Conservation (phyloP, 2,888 invertebrate genomes). For the Dryobotodes eremita region DNA sequence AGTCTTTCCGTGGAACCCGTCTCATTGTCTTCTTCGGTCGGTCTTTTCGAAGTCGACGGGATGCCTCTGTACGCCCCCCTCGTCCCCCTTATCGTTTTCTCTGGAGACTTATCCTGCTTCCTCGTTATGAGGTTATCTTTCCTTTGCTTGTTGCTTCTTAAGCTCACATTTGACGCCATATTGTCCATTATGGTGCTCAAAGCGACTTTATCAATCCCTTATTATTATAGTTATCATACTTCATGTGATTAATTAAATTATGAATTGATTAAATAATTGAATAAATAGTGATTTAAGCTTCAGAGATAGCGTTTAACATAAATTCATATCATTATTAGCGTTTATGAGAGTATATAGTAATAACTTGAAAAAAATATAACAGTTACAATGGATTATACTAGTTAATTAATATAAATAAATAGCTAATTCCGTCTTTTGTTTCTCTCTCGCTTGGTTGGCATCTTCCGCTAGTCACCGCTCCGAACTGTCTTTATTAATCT, state of each 20-base stretch:
- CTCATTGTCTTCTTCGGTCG: conserved; percentile 82
- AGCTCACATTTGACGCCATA: conserved; percentile 86
- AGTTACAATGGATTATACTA: conserved; percentile 79
- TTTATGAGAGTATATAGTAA: conserved; percentile 66
- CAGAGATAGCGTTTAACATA: conserved; percentile 71
- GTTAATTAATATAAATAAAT: conserved; percentile 85
- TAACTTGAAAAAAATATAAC: conserved; percentile 67
- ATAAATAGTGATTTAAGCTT: conserved; percentile 75
- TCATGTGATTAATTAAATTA: conserved; percentile 67
- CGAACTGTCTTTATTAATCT: conserved; percentile 76
- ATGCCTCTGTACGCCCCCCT: conserved; percentile 86
- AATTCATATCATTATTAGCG: conserved; percentile 66
- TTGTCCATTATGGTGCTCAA: conserved; percentile 84
- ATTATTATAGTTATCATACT: conserved; percentile 67
- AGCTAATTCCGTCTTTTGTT: conserved; percentile 89
- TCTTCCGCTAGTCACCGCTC: conserved; percentile 76
- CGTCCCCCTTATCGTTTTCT: conserved; percentile 88
- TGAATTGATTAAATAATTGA: conserved; percentile 68
- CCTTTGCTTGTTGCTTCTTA: conserved; percentile 86
- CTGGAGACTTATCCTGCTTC: conserved; percentile 89
- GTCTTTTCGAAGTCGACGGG: conserved; percentile 86
- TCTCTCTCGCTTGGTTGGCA: conserved; percentile 89
- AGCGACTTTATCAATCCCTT: conserved; percentile 58
- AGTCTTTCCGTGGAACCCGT: conserved; percentile 87
- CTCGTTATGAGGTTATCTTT: conserved; percentile 89